Percentiles rank a stretch among this genome's conserved stretches.
Conservation (phyloP, 2,888 invertebrate genomes). For the Ceriagrion tenellum region DNA sequence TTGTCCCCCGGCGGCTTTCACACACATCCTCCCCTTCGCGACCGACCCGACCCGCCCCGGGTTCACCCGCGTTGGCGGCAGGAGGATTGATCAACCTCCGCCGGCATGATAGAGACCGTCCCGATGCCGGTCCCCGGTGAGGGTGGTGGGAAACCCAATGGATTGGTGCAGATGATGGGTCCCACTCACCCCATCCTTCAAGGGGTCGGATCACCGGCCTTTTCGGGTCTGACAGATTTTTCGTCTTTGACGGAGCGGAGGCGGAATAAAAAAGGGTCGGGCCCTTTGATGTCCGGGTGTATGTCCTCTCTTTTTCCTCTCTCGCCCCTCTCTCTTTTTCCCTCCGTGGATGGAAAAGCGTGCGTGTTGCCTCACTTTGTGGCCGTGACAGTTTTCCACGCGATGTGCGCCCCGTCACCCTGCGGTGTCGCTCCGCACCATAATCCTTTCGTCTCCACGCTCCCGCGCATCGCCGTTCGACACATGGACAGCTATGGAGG, state of each 20-base stretch:
- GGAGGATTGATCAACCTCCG: neutral
- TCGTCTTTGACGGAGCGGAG: neutral
- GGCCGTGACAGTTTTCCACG: conserved; percentile 19
- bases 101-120: no score
- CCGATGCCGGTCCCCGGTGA: neutral
- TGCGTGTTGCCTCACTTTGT: neutral
- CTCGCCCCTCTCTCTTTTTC: neutral
- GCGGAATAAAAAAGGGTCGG: neutral
- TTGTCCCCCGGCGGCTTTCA: no score
- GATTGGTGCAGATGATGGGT: neutral
- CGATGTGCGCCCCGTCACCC: neutral
- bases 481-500: neutral
- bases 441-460: conserved; percentile 13
- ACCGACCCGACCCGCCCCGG: no score
- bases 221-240: conserved; percentile 11
- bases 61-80: neutral
- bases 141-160: neutral
- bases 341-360: neutral
- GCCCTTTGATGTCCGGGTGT: neutral
- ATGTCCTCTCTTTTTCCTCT: neutral
- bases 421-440: neutral
- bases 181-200: neutral
- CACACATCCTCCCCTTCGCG: neutral
- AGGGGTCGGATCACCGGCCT: neutral
- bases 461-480: neutral